Percentiles rank a stretch among this genome's conserved stretches.
Evolutionary conservation across 2,888 invertebrate species (phyloP).

Genomic region (Schrankia costaestrigalis): DNA sequence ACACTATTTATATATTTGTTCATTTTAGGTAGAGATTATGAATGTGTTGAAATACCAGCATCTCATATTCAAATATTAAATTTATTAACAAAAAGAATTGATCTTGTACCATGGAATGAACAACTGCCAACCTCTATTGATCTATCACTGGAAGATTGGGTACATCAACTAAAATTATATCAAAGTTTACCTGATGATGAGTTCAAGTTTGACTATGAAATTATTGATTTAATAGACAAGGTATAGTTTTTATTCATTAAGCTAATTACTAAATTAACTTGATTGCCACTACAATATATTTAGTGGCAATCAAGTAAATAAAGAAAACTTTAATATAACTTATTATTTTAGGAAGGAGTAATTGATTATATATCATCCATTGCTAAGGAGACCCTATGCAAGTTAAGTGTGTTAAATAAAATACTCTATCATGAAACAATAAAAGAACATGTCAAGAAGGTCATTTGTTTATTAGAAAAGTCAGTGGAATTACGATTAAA

Average conservation of each 20-base stretch:
- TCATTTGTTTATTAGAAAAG: slow-evolving; percentile 76
- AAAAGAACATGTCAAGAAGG: slow-evolving; percentile 57
- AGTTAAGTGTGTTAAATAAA: slow-evolving; percentile 54
- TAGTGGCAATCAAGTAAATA: too few relatives aligned
- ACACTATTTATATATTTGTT: not conserved
- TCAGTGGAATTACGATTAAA: slow-evolving; percentile 82
- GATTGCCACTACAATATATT: too few relatives aligned
- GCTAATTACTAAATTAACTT: slow-evolving; percentile 24
- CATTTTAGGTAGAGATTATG: slow-evolving; percentile 60
- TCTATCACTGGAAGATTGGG: slow-evolving; percentile 45
- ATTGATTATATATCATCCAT: slow-evolving; percentile 45
- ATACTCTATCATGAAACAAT: slow-evolving; percentile 61
- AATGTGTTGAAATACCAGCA: slow-evolving; percentile 83
- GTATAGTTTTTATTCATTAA: slow-evolving; percentile 32
- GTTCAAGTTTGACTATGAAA: slow-evolving; percentile 41
- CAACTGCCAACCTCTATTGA: slow-evolving; percentile 34
- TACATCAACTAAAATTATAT: slow-evolving; percentile 46
- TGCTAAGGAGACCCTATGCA: slow-evolving; percentile 41
- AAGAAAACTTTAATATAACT: too few relatives aligned
- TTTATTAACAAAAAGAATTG: slow-evolving; percentile 50
- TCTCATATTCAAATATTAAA: slow-evolving; percentile 80
- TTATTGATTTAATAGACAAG: slow-evolving; percentile 34
- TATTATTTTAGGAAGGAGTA: slow-evolving; percentile 49
- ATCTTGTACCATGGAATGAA: slow-evolving; percentile 52
- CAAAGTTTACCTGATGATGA: slow-evolving; percentile 61